Conservation (phyloP, 2,113 vertebrate genomes). For the Psittacus erithacus region DNA sequence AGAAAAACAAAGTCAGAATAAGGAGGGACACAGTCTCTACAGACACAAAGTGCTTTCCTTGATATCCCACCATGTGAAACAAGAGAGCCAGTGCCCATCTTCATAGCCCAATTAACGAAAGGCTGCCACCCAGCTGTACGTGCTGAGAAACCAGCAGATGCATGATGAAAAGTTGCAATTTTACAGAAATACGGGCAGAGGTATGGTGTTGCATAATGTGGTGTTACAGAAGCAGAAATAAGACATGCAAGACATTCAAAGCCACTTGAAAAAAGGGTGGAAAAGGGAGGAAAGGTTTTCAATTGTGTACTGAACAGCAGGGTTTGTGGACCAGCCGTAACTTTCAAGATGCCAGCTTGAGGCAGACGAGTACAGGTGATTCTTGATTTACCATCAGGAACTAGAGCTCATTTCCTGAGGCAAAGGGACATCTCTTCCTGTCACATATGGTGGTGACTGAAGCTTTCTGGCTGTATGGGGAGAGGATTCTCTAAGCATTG, state of each 20-base stretch:
- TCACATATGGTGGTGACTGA: not conserved
- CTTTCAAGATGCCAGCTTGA: not conserved
- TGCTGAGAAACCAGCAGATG: not conserved
- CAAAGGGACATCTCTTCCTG: not conserved
- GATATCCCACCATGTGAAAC: not conserved
- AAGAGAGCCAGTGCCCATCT: not conserved
- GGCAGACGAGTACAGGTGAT: not conserved
- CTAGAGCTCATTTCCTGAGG: not conserved
- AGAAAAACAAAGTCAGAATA: not conserved
- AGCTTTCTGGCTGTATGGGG: too few relatives aligned
- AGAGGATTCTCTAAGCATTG: not conserved
- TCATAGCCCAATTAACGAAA: not conserved
- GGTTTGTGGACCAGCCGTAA: fast-evolving
- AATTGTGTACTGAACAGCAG: not conserved
- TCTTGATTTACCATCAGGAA: not conserved
- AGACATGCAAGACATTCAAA: not conserved
- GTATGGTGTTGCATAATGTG: fast-evolving
- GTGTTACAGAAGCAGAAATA: not conserved
- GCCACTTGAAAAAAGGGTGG: too few relatives aligned
- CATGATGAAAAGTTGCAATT: not conserved
- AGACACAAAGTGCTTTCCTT: not conserved
- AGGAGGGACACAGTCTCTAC: too few relatives aligned
- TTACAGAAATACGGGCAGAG: not conserved
- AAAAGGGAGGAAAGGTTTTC: not conserved
- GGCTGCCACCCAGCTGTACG: not conserved